Base-by-base conservation (phyloP, 2,888 invertebrate species). In the Disparrhopalites patrizii region DNA sequence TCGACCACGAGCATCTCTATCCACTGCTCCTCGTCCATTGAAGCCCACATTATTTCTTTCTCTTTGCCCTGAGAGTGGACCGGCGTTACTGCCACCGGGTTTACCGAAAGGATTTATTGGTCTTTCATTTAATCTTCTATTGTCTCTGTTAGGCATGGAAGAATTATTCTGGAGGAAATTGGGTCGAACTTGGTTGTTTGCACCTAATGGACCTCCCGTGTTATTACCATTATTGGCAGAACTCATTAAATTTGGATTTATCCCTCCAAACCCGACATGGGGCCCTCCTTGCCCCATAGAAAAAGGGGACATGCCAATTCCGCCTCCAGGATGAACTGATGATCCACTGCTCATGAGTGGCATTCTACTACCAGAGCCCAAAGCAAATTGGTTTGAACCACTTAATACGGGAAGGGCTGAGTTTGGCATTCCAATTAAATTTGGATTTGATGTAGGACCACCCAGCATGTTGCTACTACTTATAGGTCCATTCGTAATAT, bases 1-100 rank as follows among this genome's bases (percentile, higher is more conserved):
- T 36, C 66, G 40, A 38, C 64, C 67, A 28, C 67, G 63, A 50
- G 47, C 36, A n/a, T 30, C 54, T 18, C 54, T 47, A 47, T 47
- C 47, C 20, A 23, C 23, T 3, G 23, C 47, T n/a, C n/a, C n/a
- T 25, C 47, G 20, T 7, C 15, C 23, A 23, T 18, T 28, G 38
- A 20, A 36, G 13, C 20, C 31, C 18, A 20, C 7, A 55, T 55
- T 55, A n/a, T 55, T 28, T 30, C 27, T 18, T 13, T 60, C 60
- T 15, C 51, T 5, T 27, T 31, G 28, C 8, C 7, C 10, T 15
- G 23, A 33, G 18, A 51, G n/a, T 31, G 61, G 33, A 4, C 36
- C 36, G 1, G 36, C 15, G 27, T 51, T 61, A 2, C 13, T 20
- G 36, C 8, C n/a, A n/a, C n/a, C 15, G 1, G 27, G 13, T 28